A percentile compares a stretch with the other conserved stretches of the same genome.
phyloP scores from a whole-genome alignment of 1,140 invertebrate genomes.

The Megathymus violae region DNA sequence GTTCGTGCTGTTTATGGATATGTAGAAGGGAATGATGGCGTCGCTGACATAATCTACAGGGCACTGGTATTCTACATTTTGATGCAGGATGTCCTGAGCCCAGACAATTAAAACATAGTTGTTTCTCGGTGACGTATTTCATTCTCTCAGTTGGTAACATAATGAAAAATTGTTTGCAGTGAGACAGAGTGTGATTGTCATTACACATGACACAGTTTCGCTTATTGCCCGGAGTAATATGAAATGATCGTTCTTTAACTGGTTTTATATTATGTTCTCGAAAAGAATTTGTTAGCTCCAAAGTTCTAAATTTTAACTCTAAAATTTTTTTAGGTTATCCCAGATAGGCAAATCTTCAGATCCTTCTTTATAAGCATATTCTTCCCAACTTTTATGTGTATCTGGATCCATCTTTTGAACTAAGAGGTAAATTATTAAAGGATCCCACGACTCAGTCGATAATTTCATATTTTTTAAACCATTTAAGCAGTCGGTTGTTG shows the following conservation, averaged over 20 bases:
- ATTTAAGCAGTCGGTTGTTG: not conserved
- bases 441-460: not conserved
- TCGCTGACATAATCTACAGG: slow-evolving; percentile 45
- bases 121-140: slow-evolving; percentile 42
- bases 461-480: not conserved
- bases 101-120: slow-evolving; percentile 49
- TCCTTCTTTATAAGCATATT: not conserved
- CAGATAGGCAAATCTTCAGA: slow-evolving; percentile 15
- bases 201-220: no score
- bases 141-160: slow-evolving; percentile 32
- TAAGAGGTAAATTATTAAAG: not conserved
- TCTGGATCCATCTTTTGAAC: slow-evolving; percentile 12
- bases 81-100: slow-evolving; percentile 40
- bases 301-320: no score
- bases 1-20: no score
- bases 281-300: no score
- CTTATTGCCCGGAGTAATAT: no score
- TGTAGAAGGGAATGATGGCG: slow-evolving; percentile 53
- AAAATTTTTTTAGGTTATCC: slow-evolving; percentile 8
- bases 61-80: slow-evolving; percentile 42
- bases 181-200: no score
- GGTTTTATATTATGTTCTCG: no score
- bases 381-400: slow-evolving; percentile 22
- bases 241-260: slow-evolving; percentile 35
- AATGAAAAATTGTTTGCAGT: slow-evolving; percentile 43